Conservation (phyloP, 2,113 vertebrate genomes). For the Phylloscopus trochilus region DNA sequence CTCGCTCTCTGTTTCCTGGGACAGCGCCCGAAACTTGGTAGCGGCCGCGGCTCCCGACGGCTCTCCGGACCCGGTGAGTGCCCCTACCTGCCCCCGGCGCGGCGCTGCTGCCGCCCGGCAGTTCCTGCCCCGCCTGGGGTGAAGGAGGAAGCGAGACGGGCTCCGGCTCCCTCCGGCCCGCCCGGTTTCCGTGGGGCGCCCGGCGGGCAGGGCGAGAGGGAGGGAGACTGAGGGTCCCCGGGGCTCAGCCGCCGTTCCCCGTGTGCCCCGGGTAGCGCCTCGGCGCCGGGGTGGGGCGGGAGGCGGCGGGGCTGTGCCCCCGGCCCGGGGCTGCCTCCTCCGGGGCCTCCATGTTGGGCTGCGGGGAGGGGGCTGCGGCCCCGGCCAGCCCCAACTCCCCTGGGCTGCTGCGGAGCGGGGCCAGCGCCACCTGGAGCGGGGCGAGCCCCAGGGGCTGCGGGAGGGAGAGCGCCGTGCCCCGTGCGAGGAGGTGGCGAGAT, state of each 20-base stretch:
- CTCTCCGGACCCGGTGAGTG: background rate
- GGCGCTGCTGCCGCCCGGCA: background rate
- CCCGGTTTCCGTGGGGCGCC: background rate
- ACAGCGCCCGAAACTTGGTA: background rate
- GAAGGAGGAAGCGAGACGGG: conserved; percentile 46
- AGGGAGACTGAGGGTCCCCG: background rate
- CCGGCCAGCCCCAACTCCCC: background rate
- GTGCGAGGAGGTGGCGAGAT: background rate
- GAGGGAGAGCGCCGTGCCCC: background rate
- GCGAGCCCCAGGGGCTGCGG: background rate
- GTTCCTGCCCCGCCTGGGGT: conserved; percentile 22
- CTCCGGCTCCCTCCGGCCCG: background rate
- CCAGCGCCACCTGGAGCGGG: background rate
- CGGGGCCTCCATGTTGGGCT: background rate
- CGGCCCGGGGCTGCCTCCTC: background rate
- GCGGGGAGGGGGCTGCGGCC: background rate
- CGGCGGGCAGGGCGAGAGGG: background rate
- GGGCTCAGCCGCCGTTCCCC: background rate
- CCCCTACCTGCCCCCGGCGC: background rate
- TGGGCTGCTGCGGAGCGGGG: background rate
- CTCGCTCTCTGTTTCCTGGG: background rate
- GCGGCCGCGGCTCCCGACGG: background rate
- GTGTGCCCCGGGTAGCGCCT: background rate
- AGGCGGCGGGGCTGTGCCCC: background rate
- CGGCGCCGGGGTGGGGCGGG: background rate